A percentile compares a stretch with the other conserved stretches of the same genome.
Conservation (phyloP, 2,113 vertebrate species). For the Sinocyclocheilus rhinocerous region DNA sequence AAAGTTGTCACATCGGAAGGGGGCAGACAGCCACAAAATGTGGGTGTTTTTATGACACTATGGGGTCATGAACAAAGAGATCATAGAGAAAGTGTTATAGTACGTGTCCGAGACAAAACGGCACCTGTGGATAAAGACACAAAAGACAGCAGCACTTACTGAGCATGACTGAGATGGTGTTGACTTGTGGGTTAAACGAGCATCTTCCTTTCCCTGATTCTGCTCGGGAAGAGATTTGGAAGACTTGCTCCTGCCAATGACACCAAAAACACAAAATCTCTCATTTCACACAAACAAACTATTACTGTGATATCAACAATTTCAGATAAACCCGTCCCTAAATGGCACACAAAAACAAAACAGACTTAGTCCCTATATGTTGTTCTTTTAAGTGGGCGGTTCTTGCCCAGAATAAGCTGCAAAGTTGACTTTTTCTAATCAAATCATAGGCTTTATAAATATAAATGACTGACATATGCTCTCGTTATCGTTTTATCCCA, state of each 20-base stretch:
- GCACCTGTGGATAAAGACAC: conserved; percentile 10
- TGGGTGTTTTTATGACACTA: conserved; percentile 26
- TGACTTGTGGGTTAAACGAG: conserved; percentile 95
- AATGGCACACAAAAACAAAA: not conserved
- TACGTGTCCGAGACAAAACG: not conserved
- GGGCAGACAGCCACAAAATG: not conserved
- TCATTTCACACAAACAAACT: not conserved
- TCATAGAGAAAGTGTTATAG: not conserved
- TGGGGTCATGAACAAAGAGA: conserved; percentile 28
- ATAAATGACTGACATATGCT: not conserved
- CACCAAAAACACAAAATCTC: not conserved
- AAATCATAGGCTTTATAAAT: not conserved
- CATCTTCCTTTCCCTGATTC: conserved; percentile 97
- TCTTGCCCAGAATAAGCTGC: not conserved
- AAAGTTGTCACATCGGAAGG: conserved; percentile 29
- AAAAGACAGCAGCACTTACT: conserved; percentile 81
- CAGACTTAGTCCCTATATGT: not conserved
- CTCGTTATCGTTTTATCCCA: not conserved
- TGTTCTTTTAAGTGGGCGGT: not conserved
- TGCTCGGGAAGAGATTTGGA: conserved; percentile 88
- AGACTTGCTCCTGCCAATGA: conserved; percentile 86
- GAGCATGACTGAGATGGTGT: conserved; percentile 96
- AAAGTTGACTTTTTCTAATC: not conserved
- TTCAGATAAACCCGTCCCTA: not conserved
- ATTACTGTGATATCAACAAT: not conserved